Conservation (phyloP, 2,113 vertebrate species). For the Ornithorhynchus anatinus region DNA sequence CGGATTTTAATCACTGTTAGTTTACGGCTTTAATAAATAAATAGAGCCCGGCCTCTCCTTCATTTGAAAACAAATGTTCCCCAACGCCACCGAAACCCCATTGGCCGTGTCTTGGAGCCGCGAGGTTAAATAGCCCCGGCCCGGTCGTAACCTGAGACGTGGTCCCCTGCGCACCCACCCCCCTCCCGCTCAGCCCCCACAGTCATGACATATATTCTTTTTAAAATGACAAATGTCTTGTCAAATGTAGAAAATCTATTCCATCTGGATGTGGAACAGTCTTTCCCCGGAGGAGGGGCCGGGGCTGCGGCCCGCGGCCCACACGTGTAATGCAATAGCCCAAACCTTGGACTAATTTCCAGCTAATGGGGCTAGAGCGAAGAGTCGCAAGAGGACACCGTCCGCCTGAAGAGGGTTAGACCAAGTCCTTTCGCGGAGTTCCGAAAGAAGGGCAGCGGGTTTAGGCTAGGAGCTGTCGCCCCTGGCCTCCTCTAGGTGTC, state of each 20-base stretch:
- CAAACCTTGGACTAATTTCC: constrained; percentile 38
- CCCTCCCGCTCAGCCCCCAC: neutral
- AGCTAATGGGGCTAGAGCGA: constrained; percentile 10
- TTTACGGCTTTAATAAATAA: neutral
- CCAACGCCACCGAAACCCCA: neutral
- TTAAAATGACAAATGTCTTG: constrained; percentile 11
- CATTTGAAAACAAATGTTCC: neutral
- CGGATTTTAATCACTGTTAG: neutral
- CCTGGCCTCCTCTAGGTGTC: neutral
- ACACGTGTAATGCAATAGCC: neutral
- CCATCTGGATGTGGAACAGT: constrained; percentile 12
- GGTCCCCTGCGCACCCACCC: fast-evolving
- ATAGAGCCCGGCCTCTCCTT: neutral
- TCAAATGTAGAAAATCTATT: neutral
- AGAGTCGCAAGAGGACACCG: neutral
- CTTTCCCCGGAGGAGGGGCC: neutral
- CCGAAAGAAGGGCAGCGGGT: neutral
- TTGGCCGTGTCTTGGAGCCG: neutral
- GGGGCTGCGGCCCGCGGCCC: neutral
- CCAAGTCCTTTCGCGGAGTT: neutral
- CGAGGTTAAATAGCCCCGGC: neutral
- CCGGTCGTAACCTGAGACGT: constrained; percentile 1
- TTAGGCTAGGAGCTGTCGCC: neutral
- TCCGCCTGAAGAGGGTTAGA: neutral
- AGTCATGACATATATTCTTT: neutral